Conservation (phyloP, 2,113 vertebrate species). For the Coptodon rendalli region DNA sequence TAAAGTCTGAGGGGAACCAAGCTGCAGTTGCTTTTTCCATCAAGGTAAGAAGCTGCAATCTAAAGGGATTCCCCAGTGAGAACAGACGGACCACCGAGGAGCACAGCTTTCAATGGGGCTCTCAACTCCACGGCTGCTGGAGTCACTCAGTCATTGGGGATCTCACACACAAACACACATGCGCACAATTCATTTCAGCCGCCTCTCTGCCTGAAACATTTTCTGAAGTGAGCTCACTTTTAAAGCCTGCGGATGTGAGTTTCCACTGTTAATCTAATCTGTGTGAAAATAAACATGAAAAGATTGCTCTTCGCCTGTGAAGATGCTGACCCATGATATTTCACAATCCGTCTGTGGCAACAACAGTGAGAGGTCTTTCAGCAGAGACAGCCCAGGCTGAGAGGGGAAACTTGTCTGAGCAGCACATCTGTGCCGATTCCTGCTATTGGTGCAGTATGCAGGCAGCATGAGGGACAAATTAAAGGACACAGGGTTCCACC, state of each 20-base stretch:
- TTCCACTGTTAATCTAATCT: conserved; percentile 56
- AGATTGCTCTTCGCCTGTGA: conserved; percentile 14
- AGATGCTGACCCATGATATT: not conserved
- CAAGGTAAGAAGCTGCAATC: conserved; percentile 50
- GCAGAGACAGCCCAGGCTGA: not conserved
- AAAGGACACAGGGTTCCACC: not conserved
- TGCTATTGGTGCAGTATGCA: conserved; percentile 11
- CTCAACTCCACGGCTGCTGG: conserved; percentile 63
- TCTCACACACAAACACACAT: conserved; percentile 2
- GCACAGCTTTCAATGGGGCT: conserved; percentile 49
- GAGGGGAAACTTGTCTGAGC: conserved; percentile 10
- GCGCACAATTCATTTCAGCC: not conserved
- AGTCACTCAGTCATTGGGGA: conserved; percentile 61
- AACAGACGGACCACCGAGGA: conserved; percentile 70
- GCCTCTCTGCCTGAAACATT: conserved; percentile 7
- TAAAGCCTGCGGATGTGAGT: conserved; percentile 19
- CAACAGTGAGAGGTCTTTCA: conserved; percentile 5
- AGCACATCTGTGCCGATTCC: conserved; percentile 11
- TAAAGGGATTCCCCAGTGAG: conserved; percentile 62
- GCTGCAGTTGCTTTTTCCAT: conserved; percentile 49
- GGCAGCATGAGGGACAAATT: conserved; percentile 22
- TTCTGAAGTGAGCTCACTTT: conserved; percentile 41
- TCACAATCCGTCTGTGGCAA: not conserved
- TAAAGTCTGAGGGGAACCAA: not conserved
- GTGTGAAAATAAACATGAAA: conserved; percentile 58